Conservation (phyloP, 2,888 invertebrate genomes). For the Philereme transversata region DNA sequence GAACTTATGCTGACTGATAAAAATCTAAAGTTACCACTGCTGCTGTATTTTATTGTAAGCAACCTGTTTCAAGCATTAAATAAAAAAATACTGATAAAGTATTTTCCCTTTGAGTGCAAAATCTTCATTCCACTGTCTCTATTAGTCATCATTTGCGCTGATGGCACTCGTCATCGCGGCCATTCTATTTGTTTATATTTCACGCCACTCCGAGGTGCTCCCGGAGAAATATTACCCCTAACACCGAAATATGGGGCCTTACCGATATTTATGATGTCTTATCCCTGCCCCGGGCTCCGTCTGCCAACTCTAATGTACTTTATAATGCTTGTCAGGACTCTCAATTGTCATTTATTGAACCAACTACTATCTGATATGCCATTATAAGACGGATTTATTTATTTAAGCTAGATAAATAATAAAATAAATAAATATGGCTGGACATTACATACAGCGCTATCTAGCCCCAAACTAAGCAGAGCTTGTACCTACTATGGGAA, state of each 20-base stretch:
- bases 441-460: no score
- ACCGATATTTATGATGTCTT: slow-evolving; percentile 76
- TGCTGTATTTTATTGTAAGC: slow-evolving; percentile 3
- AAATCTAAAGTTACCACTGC: no score
- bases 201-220: slow-evolving; percentile 78
- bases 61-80: slow-evolving; percentile 10
- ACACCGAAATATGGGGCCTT: slow-evolving; percentile 78
- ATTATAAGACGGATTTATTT: background rate
- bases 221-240: slow-evolving; percentile 68
- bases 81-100: slow-evolving; percentile 19
- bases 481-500: no score
- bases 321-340: slow-evolving; percentile 54
- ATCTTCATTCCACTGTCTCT: slow-evolving; percentile 42
- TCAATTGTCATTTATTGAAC: slow-evolving; percentile 44
- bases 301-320: slow-evolving; percentile 65
- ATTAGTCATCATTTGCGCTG: slow-evolving; percentile 80
- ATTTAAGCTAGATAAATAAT: no score
- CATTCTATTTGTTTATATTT: slow-evolving; percentile 84
- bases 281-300: slow-evolving; percentile 54
- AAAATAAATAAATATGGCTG: no score
- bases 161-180: slow-evolving; percentile 70
- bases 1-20: no score
- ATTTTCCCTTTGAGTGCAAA: slow-evolving; percentile 24
- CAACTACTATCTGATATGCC: slow-evolving; percentile 11
- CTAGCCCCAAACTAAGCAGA: no score